Base-by-base conservation (phyloP, 1,140 invertebrate genomes). In the Zeugodacus cucurbitae region DNA sequence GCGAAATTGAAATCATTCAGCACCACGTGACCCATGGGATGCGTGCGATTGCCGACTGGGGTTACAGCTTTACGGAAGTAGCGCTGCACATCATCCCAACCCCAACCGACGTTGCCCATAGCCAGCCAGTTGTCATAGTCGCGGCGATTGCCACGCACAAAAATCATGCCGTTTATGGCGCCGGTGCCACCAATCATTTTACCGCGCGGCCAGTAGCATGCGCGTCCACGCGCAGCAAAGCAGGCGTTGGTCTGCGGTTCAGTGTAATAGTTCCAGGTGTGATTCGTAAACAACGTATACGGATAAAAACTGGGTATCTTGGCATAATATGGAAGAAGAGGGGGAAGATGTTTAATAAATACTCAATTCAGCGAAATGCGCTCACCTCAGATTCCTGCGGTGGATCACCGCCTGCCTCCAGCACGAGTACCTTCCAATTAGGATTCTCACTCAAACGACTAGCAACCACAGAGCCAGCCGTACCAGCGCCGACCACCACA, bases 131-230 rank as follows among this genome's bases (percentile, higher is more conserved):
- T 92, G 90, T 98, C 96, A 90, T 96, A 98, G 91, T 98, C 97
- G 17, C 91, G 90, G 4, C 95, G 94, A 90, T 97, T 93, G 8
- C 97, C 97, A 90, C 98, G 17, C 0, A 97, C 97, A 90, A 98
- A 98, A 58, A 98, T 97, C 98, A 98, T 98, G 88, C 97, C 98
- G 91, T 98, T 98, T 0, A 98, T 92, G 0, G 96, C 96, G 74
- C 96, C 97, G 0, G 96, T 97, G 2, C 98, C 98, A 8, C 98
- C 98, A 90, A 97, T 95, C 0, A 97, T 96, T 92, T 97, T 97
- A 3, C 96, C 96, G 78, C 96, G 93, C 0, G 97, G 96, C 95
- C 95, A 97, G 87, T 96, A 95, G 90, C 97, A 95, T 34, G 93
- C 94, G n/a, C 93, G 91, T 37, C 94, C 94, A 62, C 94, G 93